These are phyloP conservation scores for Chanos chanos DNA, from an alignment of 2,797 vertebrate species.

Conservation along the genomic window DNA sequence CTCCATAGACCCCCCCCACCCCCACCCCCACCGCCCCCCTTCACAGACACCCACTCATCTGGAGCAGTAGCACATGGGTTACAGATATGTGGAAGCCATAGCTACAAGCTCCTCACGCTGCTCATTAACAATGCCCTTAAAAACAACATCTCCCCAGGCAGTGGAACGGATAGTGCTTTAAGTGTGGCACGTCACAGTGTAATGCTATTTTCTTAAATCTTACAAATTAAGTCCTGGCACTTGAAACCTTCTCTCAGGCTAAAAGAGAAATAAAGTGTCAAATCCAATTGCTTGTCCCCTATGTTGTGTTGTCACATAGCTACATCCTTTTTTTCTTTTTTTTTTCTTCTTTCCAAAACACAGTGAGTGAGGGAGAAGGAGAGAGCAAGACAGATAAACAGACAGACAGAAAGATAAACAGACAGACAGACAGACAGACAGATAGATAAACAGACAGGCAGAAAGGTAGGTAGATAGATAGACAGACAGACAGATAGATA, in stretches of 20 bases:
- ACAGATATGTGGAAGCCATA: neutral
- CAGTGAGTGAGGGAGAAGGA: neutral
- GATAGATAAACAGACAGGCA: too few species aligned
- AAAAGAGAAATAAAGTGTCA: constrained; percentile 65
- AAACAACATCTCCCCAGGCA: neutral
- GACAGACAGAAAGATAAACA: neutral
- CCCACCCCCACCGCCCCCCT: neutral
- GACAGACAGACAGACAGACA: neutral
- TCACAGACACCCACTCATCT: neutral
- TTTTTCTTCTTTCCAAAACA: neutral
- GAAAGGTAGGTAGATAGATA: neutral
- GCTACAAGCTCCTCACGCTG: constrained; percentile 7
- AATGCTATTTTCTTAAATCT: constrained; percentile 59
- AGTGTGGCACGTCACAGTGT: constrained; percentile 48
- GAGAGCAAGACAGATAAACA: neutral
- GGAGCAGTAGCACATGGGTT: neutral
- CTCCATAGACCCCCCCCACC: neutral
- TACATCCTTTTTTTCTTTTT: neutral
- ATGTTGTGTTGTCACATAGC: constrained; percentile 9
- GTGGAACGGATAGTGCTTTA: constrained; percentile 5
- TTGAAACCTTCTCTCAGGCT: constrained; percentile 54
- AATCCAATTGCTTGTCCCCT: constrained; percentile 57
- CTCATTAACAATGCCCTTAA: neutral
- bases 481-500: neutral
- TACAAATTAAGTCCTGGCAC: constrained; percentile 65